phyloP scores from a whole-genome alignment of 2,113 vertebrate genomes.

The Marmota flaviventris region DNA sequence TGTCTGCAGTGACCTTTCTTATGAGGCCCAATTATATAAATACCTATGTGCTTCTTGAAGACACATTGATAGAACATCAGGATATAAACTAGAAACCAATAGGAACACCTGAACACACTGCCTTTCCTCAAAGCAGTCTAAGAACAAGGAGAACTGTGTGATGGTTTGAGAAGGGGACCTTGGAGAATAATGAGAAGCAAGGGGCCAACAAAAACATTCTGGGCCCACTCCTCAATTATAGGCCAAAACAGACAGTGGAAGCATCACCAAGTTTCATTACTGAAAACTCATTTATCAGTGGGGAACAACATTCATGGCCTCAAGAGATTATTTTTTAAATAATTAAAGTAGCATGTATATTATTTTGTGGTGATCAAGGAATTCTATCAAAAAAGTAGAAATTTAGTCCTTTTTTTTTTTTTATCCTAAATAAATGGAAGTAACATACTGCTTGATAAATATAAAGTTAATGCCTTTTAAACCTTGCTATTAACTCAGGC shows the following conservation, averaged over 20 bases:
- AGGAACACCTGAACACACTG: no score
- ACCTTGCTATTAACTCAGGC: not conserved
- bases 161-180: not conserved
- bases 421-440: not conserved
- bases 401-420: not conserved
- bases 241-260: not conserved
- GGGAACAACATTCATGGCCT: not conserved
- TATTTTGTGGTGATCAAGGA: not conserved
- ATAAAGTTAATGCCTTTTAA: conserved; percentile 8
- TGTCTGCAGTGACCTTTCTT: not conserved
- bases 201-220: accelerated
- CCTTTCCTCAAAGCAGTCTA: not conserved
- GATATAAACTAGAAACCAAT: not conserved
- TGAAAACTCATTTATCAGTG: not conserved
- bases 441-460: not conserved
- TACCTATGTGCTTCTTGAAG: not conserved
- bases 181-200: accelerated
- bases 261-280: not conserved
- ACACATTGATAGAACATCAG: not conserved
- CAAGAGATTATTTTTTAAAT: not conserved
- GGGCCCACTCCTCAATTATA: not conserved
- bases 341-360: not conserved
- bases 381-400: conserved; percentile 12
- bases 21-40: not conserved
- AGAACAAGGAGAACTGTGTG: not conserved